These are phyloP conservation scores for Oithona nana DNA, from an alignment of 2,888 invertebrate genomes.

Conservation along the genomic window DNA sequence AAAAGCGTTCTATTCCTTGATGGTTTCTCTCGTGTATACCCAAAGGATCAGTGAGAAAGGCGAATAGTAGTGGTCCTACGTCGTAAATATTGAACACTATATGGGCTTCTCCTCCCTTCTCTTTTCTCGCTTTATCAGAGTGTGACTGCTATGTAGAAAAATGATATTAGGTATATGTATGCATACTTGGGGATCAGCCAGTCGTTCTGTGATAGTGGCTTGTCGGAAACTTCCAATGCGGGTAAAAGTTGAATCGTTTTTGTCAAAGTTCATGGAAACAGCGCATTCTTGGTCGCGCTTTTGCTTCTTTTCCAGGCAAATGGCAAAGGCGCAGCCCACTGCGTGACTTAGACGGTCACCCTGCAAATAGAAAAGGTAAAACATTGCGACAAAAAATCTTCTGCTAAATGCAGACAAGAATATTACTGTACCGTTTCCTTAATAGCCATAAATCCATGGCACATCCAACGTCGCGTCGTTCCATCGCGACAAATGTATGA, in stretches of 20 bases:
- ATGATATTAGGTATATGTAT: no score
- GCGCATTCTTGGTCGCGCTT: conserved; percentile 89
- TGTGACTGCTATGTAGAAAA: no score
- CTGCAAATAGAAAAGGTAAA: background rate
- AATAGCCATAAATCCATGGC: conserved; percentile 90
- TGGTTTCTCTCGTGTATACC: no score
- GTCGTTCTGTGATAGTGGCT: conserved; percentile 55
- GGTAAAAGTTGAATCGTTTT: conserved; percentile 74
- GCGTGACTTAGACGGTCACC: conserved; percentile 86
- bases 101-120: no score
- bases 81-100: no score
- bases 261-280: conserved; percentile 78
- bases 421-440: conserved; percentile 56
- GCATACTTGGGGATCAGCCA: conserved; percentile 40
- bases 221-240: conserved; percentile 79
- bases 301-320: conserved; percentile 92
- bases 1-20: no score
- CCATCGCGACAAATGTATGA: conserved; percentile 98
- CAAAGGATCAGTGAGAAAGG: no score
- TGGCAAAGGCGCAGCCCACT: conserved; percentile 96
- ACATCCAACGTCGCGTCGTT: conserved; percentile 97
- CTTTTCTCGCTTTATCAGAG: no score
- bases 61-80: no score
- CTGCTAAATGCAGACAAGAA: background rate
- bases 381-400: no score